A percentile compares a stretch with the other conserved stretches of the same genome.
These are phyloP conservation scores for Sinopyrophorus schimmeli DNA, from an alignment of 2,888 invertebrate species.

Conservation along the genomic window DNA sequence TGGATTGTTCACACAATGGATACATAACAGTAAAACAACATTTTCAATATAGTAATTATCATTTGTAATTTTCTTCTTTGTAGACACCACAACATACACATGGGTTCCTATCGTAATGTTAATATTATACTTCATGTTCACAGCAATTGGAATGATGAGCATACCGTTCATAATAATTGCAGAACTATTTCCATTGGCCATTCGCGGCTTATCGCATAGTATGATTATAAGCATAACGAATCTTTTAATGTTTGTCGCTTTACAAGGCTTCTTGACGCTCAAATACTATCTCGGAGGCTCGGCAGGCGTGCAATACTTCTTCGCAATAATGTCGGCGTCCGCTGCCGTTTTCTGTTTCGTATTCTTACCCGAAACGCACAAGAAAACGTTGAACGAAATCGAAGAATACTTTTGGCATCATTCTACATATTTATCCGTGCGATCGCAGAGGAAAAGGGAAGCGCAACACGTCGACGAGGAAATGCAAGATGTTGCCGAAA, in stretches of 20 bases:
- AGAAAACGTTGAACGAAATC: slow-evolving; percentile 56
- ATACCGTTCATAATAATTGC: slow-evolving; percentile 69
- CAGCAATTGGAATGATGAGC: slow-evolving; percentile 63
- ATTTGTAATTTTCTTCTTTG: slow-evolving; percentile 1
- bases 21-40: slow-evolving; percentile 51
- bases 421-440: slow-evolving; percentile 23
- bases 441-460: no score
- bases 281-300: slow-evolving; percentile 53
- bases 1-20: slow-evolving; percentile 59
- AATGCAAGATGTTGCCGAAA: no score
- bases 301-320: slow-evolving; percentile 61
- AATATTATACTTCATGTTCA: slow-evolving; percentile 61
- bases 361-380: slow-evolving; percentile 57
- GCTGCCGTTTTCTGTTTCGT: slow-evolving; percentile 52
- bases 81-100: slow-evolving; percentile 46
- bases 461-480: no score
- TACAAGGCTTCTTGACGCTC: slow-evolving; percentile 57
- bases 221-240: slow-evolving; percentile 62
- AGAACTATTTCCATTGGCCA: slow-evolving; percentile 63
- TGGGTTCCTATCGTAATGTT: slow-evolving; percentile 59
- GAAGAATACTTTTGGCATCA: slow-evolving; percentile 56
- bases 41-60: not conserved
- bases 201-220: slow-evolving; percentile 63
- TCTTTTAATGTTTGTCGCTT: slow-evolving; percentile 61
- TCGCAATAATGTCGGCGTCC: slow-evolving; percentile 56